Conservation (phyloP, 1,140 invertebrate genomes). For the Cotesia vestalis region DNA sequence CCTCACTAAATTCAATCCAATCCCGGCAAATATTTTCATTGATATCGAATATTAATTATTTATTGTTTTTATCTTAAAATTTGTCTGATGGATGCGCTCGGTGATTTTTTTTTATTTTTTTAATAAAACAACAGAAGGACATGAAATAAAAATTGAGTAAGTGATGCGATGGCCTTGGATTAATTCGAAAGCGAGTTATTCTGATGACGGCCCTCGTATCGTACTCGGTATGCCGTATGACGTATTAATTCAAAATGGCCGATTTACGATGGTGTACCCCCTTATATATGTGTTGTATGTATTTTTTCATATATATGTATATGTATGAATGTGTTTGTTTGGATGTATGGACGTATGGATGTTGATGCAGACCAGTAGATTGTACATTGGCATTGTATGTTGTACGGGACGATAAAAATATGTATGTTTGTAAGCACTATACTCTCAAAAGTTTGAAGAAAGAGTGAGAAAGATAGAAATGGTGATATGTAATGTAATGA, state of each 20-base stretch:
- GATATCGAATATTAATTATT: neutral
- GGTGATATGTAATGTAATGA: constrained; percentile 14
- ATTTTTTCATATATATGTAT: no score
- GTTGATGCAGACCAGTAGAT: constrained; percentile 36
- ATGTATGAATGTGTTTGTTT: no score
- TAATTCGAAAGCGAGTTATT: constrained; percentile 9
- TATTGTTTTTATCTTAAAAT: neutral
- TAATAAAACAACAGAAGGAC: neutral
- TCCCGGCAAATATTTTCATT: neutral
- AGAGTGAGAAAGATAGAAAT: constrained; percentile 28
- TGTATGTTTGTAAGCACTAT: constrained; percentile 18
- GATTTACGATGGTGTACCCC: constrained; percentile 10
- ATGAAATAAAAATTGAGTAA: neutral
- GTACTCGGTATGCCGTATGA: constrained; percentile 23
- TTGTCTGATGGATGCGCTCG: no score
- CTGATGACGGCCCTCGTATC: constrained; percentile 5
- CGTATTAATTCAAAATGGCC: constrained; percentile 56
- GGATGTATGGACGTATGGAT: constrained; percentile 11
- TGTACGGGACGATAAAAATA: constrained; percentile 35
- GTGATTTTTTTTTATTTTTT: no score
- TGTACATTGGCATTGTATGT: constrained; percentile 44
- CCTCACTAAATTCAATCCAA: constrained; percentile 19
- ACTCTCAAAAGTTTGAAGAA: constrained; percentile 23
- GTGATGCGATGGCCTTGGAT: neutral
- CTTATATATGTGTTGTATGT: neutral